Evolutionary conservation across 2,113 vertebrate genomes (phyloP).

Genomic region (Brienomyrus longianalis): DNA sequence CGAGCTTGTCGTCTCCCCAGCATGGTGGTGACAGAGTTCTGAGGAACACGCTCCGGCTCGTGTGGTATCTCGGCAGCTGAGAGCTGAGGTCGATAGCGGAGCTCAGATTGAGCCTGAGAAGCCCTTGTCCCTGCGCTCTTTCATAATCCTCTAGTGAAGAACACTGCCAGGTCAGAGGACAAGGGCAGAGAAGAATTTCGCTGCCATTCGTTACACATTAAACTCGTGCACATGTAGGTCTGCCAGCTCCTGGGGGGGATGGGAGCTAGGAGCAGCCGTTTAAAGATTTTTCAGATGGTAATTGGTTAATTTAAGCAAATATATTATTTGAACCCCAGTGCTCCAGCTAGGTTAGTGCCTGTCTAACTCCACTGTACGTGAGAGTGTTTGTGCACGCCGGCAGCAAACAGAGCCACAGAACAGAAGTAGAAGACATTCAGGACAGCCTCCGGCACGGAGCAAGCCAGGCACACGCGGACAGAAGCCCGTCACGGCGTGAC

Average conservation of each 20-base stretch:
- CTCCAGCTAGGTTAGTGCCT: background rate
- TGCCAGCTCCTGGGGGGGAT: background rate
- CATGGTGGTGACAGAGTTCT: background rate
- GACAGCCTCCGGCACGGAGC: background rate
- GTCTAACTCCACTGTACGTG: background rate
- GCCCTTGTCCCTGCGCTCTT: background rate
- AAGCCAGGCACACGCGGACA: background rate
- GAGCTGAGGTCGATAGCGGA: background rate
- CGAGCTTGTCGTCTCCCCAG: background rate
- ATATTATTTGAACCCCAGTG: background rate
- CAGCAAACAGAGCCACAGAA: background rate
- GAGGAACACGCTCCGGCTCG: background rate
- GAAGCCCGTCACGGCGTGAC: background rate
- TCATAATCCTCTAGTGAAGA: background rate
- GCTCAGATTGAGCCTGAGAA: background rate
- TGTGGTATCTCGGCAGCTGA: background rate
- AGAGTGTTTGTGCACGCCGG: background rate
- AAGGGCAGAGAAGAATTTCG: background rate
- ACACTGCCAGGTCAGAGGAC: background rate
- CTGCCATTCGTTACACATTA: background rate
- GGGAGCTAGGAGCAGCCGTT: background rate
- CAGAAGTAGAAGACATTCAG: background rate
- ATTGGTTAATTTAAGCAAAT: background rate
- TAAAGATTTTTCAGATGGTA: background rate
- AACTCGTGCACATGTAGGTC: background rate